Evolutionary conservation across 2,113 vertebrate species (phyloP).

Genomic region (Phaethon lepturus): DNA sequence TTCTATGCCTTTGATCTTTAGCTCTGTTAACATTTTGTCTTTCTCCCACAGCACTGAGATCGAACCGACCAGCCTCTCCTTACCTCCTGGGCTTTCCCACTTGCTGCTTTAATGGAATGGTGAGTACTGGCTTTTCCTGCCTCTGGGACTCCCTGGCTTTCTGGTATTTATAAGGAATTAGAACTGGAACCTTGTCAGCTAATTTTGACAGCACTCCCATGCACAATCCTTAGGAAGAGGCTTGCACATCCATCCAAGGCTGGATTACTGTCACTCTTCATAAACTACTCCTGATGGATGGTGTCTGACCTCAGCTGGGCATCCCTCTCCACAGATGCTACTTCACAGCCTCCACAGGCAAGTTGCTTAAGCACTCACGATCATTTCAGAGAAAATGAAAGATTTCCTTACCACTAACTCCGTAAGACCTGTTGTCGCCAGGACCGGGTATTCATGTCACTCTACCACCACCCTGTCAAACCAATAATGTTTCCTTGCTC

Average conservation of each 20-base stretch:
- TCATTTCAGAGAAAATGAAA: background rate
- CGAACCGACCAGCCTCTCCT: fast-evolving
- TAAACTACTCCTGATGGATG: background rate
- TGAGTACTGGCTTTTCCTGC: background rate
- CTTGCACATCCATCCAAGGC: background rate
- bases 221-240: fast-evolving
- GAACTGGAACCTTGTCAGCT: background rate
- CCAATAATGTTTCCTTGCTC: background rate
- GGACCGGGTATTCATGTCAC: background rate
- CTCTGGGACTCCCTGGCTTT: background rate
- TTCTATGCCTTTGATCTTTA: background rate
- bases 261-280: background rate
- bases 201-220: background rate
- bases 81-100: background rate
- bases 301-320: background rate
- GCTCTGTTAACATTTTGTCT: background rate
- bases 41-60: background rate
- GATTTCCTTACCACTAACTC: background rate
- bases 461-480: background rate
- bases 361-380: background rate
- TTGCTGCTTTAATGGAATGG: background rate
- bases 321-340: background rate
- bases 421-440: background rate
- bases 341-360: background rate
- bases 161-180: background rate